Base-by-base conservation (phyloP, 2,888 invertebrate genomes). In the Eilema depressum region DNA sequence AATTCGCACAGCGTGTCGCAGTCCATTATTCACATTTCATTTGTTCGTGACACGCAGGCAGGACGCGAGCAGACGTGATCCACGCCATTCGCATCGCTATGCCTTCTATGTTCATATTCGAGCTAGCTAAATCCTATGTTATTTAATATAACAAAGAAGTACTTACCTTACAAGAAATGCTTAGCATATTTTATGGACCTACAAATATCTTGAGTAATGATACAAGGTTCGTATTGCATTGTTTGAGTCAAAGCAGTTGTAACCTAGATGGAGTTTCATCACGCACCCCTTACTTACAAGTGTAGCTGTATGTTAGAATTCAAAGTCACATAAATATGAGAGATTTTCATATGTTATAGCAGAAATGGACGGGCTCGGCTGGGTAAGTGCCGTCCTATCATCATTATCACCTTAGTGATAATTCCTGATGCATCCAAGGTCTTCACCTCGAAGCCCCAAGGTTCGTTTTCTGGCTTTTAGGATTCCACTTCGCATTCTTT, bases 21-120 rank as follows among this genome's bases (percentile, higher is more conserved):
- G 85, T 85, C 83, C 86, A 91, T 91, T 89, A 90, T 89, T 90
- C 91, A 88, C 89, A 85, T 89, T 89, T 88, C 87, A 86, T 87
- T 85, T 84, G 83, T 81, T 82, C 81, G 83, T 88, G 88, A 88
- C 88, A 86, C 79, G 82, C 82, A 76, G 72, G 68, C 76, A 66
- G 69, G 74, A 64, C 66, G 74, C 75, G 70, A n/a, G 68, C 62
- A 68, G 60, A 41, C 68, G 75, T 71, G 76, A 79, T 74, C 83
- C 81, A 84, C 83, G 87, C 87, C 86, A 86, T 83, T 86, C 79
- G 79, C 83, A 86, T 83, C 69, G 81, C 76, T 62, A 61, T 66
- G 62, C 26, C 66, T 33, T 47, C 66, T 56, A 66, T 70, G 56
- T 65, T 69, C 57, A 60, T 53, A 41, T 14, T 65, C 30, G n/a